Percentiles rank a stretch among this genome's conserved stretches.
Conservation (phyloP, 2,113 vertebrate genomes). For the Pipa parva region DNA sequence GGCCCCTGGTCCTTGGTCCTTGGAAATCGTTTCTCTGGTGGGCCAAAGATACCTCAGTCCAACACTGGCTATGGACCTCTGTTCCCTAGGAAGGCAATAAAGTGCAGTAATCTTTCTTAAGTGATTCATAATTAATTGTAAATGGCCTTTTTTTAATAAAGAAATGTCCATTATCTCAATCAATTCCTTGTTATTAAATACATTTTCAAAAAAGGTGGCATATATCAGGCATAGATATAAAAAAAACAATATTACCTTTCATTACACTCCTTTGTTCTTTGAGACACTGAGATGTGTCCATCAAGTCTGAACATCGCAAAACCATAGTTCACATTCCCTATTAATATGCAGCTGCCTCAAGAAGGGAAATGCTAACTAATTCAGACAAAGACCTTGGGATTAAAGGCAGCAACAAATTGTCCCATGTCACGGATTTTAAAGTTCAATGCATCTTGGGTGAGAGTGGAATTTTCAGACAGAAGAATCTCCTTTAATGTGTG, state of each 20-base stretch:
- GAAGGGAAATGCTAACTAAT: slow-evolving; percentile 38
- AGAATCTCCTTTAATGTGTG: slow-evolving; percentile 5
- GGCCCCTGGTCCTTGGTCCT: no score
- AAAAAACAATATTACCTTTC: background rate
- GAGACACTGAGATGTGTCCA: slow-evolving; percentile 25
- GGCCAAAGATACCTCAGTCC: no score
- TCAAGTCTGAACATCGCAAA: slow-evolving; percentile 17
- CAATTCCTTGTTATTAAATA: no score
- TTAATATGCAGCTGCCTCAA: slow-evolving; percentile 24
- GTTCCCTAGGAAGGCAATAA: no score
- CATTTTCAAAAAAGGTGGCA: no score
- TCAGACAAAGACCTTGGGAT: slow-evolving; percentile 27
- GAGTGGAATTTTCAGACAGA: slow-evolving; percentile 23
- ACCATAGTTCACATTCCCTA: slow-evolving; percentile 19
- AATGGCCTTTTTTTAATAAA: no score
- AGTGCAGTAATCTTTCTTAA: no score
- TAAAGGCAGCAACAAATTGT: slow-evolving; percentile 24
- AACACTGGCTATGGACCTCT: no score
- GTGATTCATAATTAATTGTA: no score
- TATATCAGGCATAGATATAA: no score
- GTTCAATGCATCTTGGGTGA: slow-evolving; percentile 18
- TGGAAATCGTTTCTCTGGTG: no score
- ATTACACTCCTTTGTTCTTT: background rate
- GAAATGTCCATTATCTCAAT: no score
- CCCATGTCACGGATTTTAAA: slow-evolving; percentile 28